These are phyloP conservation scores for Scolopax bukidnonensis DNA, from an alignment of 2,797 vertebrate species.

Conservation along the genomic window DNA sequence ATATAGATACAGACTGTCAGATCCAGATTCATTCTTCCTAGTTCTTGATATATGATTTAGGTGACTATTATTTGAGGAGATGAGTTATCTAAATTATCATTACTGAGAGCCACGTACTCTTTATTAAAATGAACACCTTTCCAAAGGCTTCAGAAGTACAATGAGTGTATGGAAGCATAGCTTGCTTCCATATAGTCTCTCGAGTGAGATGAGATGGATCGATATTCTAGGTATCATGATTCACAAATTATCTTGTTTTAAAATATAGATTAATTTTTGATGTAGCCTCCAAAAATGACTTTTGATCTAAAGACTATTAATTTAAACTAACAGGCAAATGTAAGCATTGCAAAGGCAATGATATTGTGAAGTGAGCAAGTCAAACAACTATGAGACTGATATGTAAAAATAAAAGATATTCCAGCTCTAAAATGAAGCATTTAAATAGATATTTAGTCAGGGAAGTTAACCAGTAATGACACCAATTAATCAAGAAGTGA, in stretches of 20 bases:
- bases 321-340: background rate
- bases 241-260: background rate
- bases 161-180: background rate
- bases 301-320: background rate
- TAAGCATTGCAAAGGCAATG: background rate
- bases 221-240: background rate
- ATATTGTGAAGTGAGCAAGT: background rate
- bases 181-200: background rate
- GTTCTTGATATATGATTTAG: background rate
- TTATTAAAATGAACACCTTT: background rate
- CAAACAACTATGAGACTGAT: conserved; percentile 10
- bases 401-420: conserved; percentile 38
- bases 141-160: background rate
- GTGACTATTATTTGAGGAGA: background rate
- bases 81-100: background rate
- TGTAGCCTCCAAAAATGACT: background rate
- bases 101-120: background rate
- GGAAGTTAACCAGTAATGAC: conserved; percentile 68
- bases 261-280: background rate
- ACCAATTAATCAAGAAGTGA: conserved; percentile 75
- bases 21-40: background rate
- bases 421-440: conserved; percentile 18
- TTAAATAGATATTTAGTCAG: conserved; percentile 71
- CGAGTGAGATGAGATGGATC: background rate
- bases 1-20: background rate